Percentiles rank a stretch among this genome's conserved stretches.
Conservation (phyloP, 2,888 invertebrate species). For the Halictus quadricinctus region DNA sequence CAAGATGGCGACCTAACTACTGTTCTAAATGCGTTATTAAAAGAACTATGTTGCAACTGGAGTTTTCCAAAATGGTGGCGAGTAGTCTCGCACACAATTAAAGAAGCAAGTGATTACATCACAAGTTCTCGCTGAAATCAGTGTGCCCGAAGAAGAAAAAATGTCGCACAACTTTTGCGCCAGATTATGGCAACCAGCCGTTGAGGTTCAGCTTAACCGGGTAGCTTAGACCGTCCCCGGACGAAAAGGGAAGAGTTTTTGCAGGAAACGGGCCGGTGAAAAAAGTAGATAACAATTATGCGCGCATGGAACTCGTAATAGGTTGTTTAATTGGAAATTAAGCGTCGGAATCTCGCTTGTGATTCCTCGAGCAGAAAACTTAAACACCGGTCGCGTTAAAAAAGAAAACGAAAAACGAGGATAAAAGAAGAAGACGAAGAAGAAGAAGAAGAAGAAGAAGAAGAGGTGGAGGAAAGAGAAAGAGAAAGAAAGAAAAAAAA, state of each 20-base stretch:
- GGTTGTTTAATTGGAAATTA: conserved; percentile 14
- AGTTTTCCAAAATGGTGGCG: too few species aligned
- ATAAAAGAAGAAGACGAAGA: neutral
- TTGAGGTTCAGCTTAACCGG: neutral
- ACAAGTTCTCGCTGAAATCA: neutral
- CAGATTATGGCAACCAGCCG: neutral
- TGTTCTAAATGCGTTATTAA: too few species aligned
- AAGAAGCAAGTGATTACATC: neutral
- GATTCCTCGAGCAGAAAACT: conserved; percentile 12
- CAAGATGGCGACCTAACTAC: neutral
- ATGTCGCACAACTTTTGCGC: neutral
- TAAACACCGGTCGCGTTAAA: neutral
- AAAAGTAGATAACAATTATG: conserved; percentile 3
- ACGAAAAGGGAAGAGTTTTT: neutral
- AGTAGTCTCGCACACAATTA: neutral
- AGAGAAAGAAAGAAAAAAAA: neutral
- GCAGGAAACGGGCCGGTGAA: conserved; percentile 7
- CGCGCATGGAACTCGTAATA: neutral
- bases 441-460: neutral
- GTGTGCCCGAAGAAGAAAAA: neutral
- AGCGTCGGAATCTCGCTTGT: conserved; percentile 6
- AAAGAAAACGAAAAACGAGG: neutral
- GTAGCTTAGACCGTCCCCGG: neutral
- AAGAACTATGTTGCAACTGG: neutral
- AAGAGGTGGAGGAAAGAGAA: neutral